Evolutionary conservation across 2,797 vertebrate genomes (phyloP), one percentile per base, ranked within the genome.

Genomic region (Sebastes kiyomatsui): DNA sequence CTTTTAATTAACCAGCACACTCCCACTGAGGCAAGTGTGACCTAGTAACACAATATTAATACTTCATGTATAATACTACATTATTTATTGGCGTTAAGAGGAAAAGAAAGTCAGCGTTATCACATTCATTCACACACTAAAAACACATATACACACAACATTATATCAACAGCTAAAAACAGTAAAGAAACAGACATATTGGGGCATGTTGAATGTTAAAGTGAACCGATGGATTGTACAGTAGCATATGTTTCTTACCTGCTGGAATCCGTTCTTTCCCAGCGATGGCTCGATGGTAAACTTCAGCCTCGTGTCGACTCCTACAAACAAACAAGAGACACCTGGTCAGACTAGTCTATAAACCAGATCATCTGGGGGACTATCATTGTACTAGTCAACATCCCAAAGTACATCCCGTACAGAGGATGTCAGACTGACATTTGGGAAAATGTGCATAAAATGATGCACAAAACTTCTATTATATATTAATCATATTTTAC

Each of bases 211-310:
- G 18, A 56, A 16, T 65, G 2, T 32, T 25, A 46, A 9, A 46
- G 3, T 38, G 20, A 5, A n/a, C 7, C 2, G 4, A 25, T 20
- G 64, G 7, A n/a, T 13, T 33, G 23, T 42, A 42, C 14, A 42
- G 38, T 9, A 7, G 7, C 20, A 30, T 28, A 14, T 30, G 52
- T 20, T 30, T 64, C 70, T 95, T 93, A 98, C 98, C 97, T 99
- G 98, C 90, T 98, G 97, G 96, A 99, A 99, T 71, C 98, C 99
- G 89, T 98, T 98, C 89, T 99, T 98, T 81, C 97, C 98, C 89
- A 99, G 91, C 42, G 97, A 97, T 3, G 99, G 99, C 76, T 99
- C 98, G 70, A 99, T 97, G 80, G 98, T 99, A 79, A 99, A 99
- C 92, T 99, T 99, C 93, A 99, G 91, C 88, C 98, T 97, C 4